phyloP scores from a whole-genome alignment of 2,113 vertebrate genomes.

The Prochilodus magdalenae region DNA sequence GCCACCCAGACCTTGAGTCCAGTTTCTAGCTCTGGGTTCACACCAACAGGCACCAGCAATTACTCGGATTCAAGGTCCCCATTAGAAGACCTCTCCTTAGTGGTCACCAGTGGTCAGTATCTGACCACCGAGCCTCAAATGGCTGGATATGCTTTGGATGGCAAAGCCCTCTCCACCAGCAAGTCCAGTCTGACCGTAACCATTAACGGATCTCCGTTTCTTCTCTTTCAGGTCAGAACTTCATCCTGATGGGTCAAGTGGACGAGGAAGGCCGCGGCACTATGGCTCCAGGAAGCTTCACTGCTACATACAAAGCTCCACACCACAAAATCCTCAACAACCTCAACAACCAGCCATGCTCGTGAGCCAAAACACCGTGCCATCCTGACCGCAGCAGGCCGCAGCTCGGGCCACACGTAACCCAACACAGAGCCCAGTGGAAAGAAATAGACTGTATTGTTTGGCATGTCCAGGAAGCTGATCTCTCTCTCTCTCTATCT shows the following conservation, averaged over 20 bases:
- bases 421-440: not conserved
- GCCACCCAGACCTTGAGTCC: too few relatives aligned
- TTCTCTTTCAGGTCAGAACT: conserved; percentile 75
- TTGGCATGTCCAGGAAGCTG: not conserved
- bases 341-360: conserved; percentile 80
- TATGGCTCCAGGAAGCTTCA: conserved; percentile 81
- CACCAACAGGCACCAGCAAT: too few relatives aligned
- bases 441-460: not conserved
- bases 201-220: not conserved
- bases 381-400: conserved; percentile 22
- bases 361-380: conserved; percentile 31
- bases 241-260: conserved; percentile 87
- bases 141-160: too few relatives aligned
- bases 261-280: conserved; percentile 74
- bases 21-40: too few relatives aligned
- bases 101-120: too few relatives aligned
- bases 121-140: too few relatives aligned
- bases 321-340: conserved; percentile 83
- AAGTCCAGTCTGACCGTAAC: too few relatives aligned
- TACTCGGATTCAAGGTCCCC: too few relatives aligned
- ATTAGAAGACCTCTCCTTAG: too few relatives aligned
- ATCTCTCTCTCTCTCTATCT: not conserved
- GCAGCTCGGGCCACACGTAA: conserved; percentile 46
- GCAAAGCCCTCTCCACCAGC: too few relatives aligned
- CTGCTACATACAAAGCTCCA: conserved; percentile 77